phyloP scores from a whole-genome alignment of 1,140 invertebrate genomes.

The Callitettix versicolor region DNA sequence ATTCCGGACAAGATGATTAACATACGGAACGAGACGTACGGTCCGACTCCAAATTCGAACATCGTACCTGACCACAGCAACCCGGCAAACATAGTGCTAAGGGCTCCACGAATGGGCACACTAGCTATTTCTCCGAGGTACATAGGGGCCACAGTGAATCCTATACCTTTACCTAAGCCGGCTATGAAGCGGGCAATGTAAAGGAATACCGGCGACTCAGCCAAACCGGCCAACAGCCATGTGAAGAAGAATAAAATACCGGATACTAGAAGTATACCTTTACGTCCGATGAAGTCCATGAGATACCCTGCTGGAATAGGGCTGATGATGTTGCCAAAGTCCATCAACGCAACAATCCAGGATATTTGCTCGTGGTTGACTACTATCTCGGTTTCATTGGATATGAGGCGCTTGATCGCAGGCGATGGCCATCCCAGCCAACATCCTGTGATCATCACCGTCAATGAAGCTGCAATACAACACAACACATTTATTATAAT shows the following conservation, averaged over 20 bases:
- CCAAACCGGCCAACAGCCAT: slow-evolving; percentile 12
- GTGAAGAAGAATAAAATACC: slow-evolving; percentile 28
- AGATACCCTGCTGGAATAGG: slow-evolving; percentile 34
- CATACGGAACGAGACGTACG: slow-evolving; percentile 51
- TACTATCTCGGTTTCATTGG: slow-evolving; percentile 5
- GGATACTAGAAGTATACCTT: slow-evolving; percentile 36
- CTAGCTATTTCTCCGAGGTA: slow-evolving; percentile 72
- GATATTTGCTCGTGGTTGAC: slow-evolving; percentile 14
- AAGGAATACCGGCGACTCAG: slow-evolving; percentile 26
- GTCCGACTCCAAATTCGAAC: slow-evolving; percentile 61
- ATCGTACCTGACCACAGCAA: slow-evolving; percentile 66
- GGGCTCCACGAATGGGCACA: slow-evolving; percentile 20
- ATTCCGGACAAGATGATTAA: slow-evolving; percentile 51
- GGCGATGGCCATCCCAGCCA: slow-evolving; percentile 18
- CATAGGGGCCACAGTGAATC: slow-evolving; percentile 70
- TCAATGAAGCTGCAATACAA: slow-evolving; percentile 20
- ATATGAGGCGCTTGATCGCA: slow-evolving; percentile 16
- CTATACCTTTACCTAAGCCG: slow-evolving; percentile 60
- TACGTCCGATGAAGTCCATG: slow-evolving; percentile 65
- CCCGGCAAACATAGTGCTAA: slow-evolving; percentile 66
- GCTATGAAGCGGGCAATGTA: slow-evolving; percentile 17
- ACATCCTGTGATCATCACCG: slow-evolving; percentile 9
- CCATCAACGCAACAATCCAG: slow-evolving; percentile 24
- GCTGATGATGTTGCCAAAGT: slow-evolving; percentile 23
- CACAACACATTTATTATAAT: neutral